phyloP scores from a whole-genome alignment of 2,113 vertebrate genomes.

The Vidua chalybeata region DNA sequence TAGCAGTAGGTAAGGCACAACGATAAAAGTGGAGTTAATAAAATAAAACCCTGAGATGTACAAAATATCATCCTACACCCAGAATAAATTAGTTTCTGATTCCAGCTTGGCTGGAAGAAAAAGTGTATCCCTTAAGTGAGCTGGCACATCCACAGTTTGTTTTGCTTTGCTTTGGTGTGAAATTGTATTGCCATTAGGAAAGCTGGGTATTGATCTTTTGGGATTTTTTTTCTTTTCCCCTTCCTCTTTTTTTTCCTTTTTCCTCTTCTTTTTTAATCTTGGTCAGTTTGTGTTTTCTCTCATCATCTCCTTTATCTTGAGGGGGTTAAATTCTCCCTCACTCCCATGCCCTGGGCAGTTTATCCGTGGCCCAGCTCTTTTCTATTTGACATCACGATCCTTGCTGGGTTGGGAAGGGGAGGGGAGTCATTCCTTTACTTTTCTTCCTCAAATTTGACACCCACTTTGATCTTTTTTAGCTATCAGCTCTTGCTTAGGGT shows the following conservation, averaged over 20 bases:
- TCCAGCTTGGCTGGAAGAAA: not conserved
- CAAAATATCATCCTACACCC: not conserved
- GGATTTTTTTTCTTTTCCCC: not conserved
- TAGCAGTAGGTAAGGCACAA: not conserved
- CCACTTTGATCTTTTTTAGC: conserved; percentile 46
- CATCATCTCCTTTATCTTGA: not conserved
- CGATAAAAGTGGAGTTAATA: not conserved
- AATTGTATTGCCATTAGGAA: not conserved
- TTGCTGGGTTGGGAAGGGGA: not conserved
- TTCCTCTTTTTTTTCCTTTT: too few relatives aligned
- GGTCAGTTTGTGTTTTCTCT: not conserved
- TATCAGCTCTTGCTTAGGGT: not conserved
- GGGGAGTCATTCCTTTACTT: not conserved
- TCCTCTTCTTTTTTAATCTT: not conserved
- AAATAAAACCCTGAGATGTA: not conserved
- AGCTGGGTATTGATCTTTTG: not conserved
- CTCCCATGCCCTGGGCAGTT: not conserved
- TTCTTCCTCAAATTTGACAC: not conserved
- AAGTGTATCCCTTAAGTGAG: not conserved
- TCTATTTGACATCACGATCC: not conserved
- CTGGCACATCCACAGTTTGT: not conserved
- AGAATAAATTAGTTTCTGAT: not conserved
- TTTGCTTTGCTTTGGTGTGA: conserved; percentile 20
- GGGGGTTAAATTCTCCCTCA: not conserved
- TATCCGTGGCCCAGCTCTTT: not conserved